Base-by-base conservation (phyloP, 2,888 invertebrate species). In the Drosophila histrio region DNA sequence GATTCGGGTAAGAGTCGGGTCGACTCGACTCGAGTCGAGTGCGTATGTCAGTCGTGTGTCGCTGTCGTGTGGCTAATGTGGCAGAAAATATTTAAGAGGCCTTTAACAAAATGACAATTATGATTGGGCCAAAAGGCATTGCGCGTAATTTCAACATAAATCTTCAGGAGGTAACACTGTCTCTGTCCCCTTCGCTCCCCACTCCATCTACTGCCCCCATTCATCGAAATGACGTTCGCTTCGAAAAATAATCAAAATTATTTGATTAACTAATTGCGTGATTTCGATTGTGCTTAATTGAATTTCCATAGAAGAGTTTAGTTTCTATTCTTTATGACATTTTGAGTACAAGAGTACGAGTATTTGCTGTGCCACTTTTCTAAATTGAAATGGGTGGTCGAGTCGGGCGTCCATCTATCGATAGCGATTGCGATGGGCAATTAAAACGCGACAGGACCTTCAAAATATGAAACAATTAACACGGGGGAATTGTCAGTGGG, bases 261-360 rank as follows among this genome's bases (percentile, higher is more conserved):
- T 90, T 89, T 90, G 88, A 89, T 90, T 90, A 89, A 89, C 89
- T 89, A 90, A 89, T 90, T 89, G 90, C 89, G 87, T 90, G 89
- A 88, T 90, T 90, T 89, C 83, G 89, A 89, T 89, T 89, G 88
- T 66, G 63, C 86, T 68, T 85, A 85, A 85, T 85, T 85, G 84
- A 85, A 88, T 87, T 87, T 88, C 87, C 85, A 87, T 85, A 67
- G 60, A 72, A 54, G 43, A 43, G 43, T 54, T 53, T 41, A 6
- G 38, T 64, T 47, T 39, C 17, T 22, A n/a, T 34, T 28, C 43
- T 69, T 77, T 74, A 74, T 61, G 54, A 47, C 66, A 62, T 28
- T 71, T 75, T 7, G 43, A 13, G 41, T 13, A 11, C 39, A 22
- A 15, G 36, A 26, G 17, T n/a, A 1, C 17, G 26, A 26, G 44